Conservation (phyloP, 2,888 invertebrate genomes). For the Xanthostigma xanthostigma region DNA sequence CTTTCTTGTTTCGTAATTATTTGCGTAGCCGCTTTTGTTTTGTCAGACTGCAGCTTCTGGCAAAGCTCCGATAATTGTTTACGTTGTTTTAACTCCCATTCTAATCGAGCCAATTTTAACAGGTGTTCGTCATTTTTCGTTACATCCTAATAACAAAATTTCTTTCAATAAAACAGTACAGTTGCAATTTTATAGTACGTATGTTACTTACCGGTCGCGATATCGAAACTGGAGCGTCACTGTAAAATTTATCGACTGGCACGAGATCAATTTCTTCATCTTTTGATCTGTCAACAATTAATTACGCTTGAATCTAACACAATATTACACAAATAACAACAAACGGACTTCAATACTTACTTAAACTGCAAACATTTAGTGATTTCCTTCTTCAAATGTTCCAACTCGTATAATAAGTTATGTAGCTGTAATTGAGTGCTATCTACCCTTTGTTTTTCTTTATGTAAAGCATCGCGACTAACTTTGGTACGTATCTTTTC, state of each 20-base stretch:
- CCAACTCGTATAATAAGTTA: conserved; percentile 86
- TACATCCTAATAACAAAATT: conserved; percentile 34
- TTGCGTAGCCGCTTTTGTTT: conserved; percentile 58
- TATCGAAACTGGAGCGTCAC: conserved; percentile 56
- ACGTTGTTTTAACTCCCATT: conserved; percentile 83
- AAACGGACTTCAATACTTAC: conserved; percentile 27
- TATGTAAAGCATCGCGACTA: conserved; percentile 64
- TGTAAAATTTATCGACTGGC: conserved; percentile 66
- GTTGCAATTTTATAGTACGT: conserved; percentile 1
- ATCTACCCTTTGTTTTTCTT: conserved; percentile 79
- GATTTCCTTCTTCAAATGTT: conserved; percentile 89
- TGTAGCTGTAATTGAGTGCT: conserved; percentile 80
- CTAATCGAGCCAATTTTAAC: conserved; percentile 67
- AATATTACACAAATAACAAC: conserved; percentile 4
- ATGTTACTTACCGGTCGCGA: conserved; percentile 43
- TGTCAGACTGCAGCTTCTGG: conserved; percentile 57
- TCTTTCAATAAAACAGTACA: not conserved
- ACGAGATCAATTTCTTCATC: conserved; percentile 88
- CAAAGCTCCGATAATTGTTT: conserved; percentile 67
- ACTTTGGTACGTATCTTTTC: conserved; percentile 78
- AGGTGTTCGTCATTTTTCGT: conserved; percentile 62
- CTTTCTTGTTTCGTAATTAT: conserved; percentile 61
- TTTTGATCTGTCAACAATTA: conserved; percentile 47
- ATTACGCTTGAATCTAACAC: conserved; percentile 1
- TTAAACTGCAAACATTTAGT: conserved; percentile 88